These are phyloP conservation scores for Zapornia atra DNA, from an alignment of 2,113 vertebrate species.

Conservation along the genomic window DNA sequence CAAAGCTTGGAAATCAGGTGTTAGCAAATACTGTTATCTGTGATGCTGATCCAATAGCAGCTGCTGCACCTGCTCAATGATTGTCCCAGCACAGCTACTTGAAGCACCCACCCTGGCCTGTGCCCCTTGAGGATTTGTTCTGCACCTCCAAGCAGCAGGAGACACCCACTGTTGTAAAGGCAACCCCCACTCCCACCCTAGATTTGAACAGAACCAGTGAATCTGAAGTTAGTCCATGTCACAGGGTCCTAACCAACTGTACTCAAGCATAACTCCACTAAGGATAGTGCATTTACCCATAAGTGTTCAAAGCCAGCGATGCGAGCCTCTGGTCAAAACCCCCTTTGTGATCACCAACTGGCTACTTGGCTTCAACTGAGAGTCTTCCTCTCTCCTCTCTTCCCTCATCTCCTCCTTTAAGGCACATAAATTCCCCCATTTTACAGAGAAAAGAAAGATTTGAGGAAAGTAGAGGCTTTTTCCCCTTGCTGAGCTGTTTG, in stretches of 20 bases:
- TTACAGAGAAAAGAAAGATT: background rate
- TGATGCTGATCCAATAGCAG: background rate
- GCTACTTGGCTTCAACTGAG: background rate
- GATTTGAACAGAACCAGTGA: background rate
- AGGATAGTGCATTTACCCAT: background rate
- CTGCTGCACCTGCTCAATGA: background rate
- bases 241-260: background rate
- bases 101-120: background rate
- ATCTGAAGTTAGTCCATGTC: background rate
- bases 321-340: background rate
- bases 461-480: background rate
- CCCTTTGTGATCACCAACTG: background rate
- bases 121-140: background rate
- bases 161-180: background rate
- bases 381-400: background rate
- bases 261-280: background rate
- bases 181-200: background rate
- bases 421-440: background rate
- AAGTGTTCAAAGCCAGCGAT: background rate
- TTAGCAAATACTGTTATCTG: background rate
- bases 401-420: background rate
- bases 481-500: background rate
- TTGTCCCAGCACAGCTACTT: background rate
- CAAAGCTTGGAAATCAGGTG: background rate
- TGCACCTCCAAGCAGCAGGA: background rate